These are phyloP conservation scores for Eulemur macaco DNA, from an alignment of 2,113 vertebrate genomes.

Conservation along the genomic window DNA sequence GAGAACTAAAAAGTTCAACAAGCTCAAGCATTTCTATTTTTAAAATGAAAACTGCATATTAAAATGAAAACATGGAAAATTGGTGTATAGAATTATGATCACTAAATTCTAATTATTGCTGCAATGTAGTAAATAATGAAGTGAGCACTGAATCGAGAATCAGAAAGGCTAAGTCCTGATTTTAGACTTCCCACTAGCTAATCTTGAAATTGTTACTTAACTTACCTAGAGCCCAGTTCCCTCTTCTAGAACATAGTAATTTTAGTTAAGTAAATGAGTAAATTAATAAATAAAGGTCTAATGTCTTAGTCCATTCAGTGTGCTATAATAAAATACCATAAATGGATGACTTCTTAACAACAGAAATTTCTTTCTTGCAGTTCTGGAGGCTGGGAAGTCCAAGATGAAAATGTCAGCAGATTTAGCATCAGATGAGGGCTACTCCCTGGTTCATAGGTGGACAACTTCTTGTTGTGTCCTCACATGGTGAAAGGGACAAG, in stretches of 20 bases:
- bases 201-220: neutral
- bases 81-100: neutral
- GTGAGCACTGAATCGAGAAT: neutral
- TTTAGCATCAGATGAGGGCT: neutral
- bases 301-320: neutral
- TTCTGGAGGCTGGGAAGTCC: neutral
- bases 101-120: neutral
- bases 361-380: neutral
- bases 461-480: neutral
- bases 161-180: neutral
- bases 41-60: neutral
- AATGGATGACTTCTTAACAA: neutral
- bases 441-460: neutral
- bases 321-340: neutral
- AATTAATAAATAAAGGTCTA: neutral
- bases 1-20: neutral
- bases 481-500: too few relatives aligned
- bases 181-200: neutral
- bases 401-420: neutral
- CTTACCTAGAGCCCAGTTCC: neutral
- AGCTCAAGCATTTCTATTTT: neutral
- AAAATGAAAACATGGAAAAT: neutral
- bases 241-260: neutral
- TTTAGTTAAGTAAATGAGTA: neutral
- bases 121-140: neutral